Base-by-base conservation (phyloP, 1,140 invertebrate species). In the Oedothorax gibbosus region DNA sequence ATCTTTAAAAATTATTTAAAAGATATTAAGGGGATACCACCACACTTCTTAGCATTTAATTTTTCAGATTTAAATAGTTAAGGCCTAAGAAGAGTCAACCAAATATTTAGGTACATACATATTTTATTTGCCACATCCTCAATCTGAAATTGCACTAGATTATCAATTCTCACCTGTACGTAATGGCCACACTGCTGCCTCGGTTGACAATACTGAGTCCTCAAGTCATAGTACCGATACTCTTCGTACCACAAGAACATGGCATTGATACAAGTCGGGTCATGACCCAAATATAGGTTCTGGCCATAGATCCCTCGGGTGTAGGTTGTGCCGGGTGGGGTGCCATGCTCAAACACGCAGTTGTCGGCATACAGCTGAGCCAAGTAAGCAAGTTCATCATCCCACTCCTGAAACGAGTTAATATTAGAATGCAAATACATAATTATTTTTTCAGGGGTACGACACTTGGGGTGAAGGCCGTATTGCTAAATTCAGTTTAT, bases 191-290 rank as follows among this genome's bases (percentile, higher is more conserved):
- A 84, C 20, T 66, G 56, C 15, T 75, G 20, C 0, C 53, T 15
- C 2, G 69, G 60, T 65, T 50, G 15, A 20, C 81, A 84, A 2
- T 50, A 49, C 11, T 56, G 5, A 5, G 35, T 76, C 10, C 53
- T 64, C 15, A 84, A 56, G 12, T 84, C 57, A 51, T 76, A 84
- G 50, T 84, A 12, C n/a, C 49, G 0, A 62, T 84, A 84, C 57
- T 84, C 81, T 12, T 76, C 57, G 21, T 66, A 84, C 81, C 81
- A 84, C 71, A 76, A 15, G 51, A 53, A 75, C 9, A 84, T 5
- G 9, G 18, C 60, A 65, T 56, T 14, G 7, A 66, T 49, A 7
- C 71, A 71, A 9, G 81, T 35, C 11, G 81, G 81, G 57, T 84
- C 81, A 0, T 18, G 35, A 9, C 81, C 81, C 4, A 75, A 49